Evolutionary conservation across 2,888 invertebrate species (phyloP), one percentile per base, ranked within the genome.

Genomic region (Ormyrus thymus): DNA sequence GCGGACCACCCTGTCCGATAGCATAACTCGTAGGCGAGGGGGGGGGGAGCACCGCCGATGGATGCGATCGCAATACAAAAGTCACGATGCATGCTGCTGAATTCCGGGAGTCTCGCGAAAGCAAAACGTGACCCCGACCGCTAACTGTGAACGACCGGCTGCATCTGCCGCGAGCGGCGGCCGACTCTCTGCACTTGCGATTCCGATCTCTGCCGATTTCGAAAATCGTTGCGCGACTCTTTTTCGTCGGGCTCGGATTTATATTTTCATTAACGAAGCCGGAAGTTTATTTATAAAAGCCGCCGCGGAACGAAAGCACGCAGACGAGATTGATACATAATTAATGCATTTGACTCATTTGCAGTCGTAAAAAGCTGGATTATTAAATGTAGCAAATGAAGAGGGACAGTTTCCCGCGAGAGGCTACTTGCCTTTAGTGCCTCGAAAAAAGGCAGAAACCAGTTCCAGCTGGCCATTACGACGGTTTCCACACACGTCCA

Each of bases 1-100:
- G 6, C 13, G 72, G 72, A 72, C 72, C 72, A 72, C 72, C 72
- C 72, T 55, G 72, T 46, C 68, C 55, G 45, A 53, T 43, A 13
- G 13, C 51, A 13, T 62, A 62, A 13, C 29, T 29, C 29, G 1
- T 29, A 29, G 29, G 29, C 29, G 29, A 29, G 29, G 29, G 29
- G 29, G 29, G 1, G 56, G 0, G 3, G 46, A 5, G 9, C 15
- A 0, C 58, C 45, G 68, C 29, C 29, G 29, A 29, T 29, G 29
- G 29, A 29, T 29, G 29, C 58, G 45, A 51, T 55, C 62, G 61
- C 51, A 61, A 68, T 43, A 11, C 50, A 68, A 68, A 68, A 68
- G 55, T 51, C 50, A 56, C 68, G 68, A 61, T 29, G 29, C 29
- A 29, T 29, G 51, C 59, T 15, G 59, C 59, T n/a, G 13, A 61